Conservation (phyloP, 2,888 invertebrate genomes). For the Syrista parreyssii region DNA sequence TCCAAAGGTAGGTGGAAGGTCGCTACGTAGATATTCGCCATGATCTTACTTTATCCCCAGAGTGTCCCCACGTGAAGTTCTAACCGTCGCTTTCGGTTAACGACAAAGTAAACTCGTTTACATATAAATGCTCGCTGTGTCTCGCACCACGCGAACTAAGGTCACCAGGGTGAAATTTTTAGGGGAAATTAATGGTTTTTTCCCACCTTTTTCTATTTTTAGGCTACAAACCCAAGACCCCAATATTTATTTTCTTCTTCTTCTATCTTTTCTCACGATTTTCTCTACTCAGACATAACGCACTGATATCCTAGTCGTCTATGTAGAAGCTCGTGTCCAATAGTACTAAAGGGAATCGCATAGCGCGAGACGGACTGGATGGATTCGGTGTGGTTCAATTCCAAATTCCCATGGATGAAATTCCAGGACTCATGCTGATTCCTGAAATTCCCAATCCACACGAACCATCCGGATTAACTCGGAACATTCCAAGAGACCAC, state of each 20-base stretch:
- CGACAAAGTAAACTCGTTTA: no score
- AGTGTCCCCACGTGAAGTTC: no score
- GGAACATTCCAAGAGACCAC: constrained; percentile 22
- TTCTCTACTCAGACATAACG: neutral
- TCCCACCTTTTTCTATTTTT: no score
- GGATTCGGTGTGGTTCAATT: neutral
- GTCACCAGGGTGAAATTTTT: no score
- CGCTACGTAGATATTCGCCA: no score
- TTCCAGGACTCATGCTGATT: neutral
- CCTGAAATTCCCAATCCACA: neutral
- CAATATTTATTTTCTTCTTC: no score
- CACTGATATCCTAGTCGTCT: neutral
- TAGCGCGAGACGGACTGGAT: neutral
- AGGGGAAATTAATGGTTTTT: no score
- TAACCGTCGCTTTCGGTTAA: no score
- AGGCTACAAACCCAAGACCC: no score
- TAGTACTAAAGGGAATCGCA: neutral
- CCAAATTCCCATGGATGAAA: neutral
- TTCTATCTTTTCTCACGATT: neutral
- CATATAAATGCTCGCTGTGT: neutral
- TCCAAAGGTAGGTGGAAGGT: no score
- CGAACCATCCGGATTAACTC: neutral
- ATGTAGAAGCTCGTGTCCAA: neutral
- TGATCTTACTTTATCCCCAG: no score
- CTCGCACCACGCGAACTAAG: neutral